Conservation (phyloP, 2,797 vertebrate species). For the Takifugu ocellatus region DNA sequence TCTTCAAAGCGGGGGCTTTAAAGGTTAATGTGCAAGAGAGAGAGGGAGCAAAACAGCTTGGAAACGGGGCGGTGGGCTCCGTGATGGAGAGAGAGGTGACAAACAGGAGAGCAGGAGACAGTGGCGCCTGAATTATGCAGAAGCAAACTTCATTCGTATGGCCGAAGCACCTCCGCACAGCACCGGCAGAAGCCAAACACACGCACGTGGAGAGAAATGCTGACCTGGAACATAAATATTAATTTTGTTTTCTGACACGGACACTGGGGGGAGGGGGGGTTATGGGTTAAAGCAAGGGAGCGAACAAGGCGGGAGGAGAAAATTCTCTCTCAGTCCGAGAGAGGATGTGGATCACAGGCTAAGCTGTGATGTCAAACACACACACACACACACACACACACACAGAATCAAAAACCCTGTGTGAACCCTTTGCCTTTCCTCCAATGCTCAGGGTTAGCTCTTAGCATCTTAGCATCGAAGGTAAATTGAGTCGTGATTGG, state of each 20-base stretch:
- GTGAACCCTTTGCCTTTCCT: slow-evolving; percentile 7
- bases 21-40: slow-evolving; percentile 15
- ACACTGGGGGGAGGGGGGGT: no score
- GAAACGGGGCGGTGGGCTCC: slow-evolving; percentile 18
- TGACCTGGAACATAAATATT: slow-evolving; percentile 10
- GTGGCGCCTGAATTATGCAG: slow-evolving; percentile 63
- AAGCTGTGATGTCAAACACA: slow-evolving; percentile 1
- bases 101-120: slow-evolving; percentile 48
- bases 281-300: neutral
- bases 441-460: slow-evolving; percentile 10
- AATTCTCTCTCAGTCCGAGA: slow-evolving; percentile 1
- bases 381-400: neutral
- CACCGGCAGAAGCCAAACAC: slow-evolving; percentile 17
- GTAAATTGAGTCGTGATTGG: slow-evolving; percentile 17
- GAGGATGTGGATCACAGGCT: neutral
- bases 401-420: neutral
- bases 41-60: slow-evolving; percentile 9
- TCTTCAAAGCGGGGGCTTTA: no score
- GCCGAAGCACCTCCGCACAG: slow-evolving; percentile 39
- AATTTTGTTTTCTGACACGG: neutral
- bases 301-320: neutral
- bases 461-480: slow-evolving; percentile 6
- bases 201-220: slow-evolving; percentile 1
- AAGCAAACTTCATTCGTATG: slow-evolving; percentile 54
- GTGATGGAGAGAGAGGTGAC: slow-evolving; percentile 3